Evolutionary conservation across 2,113 vertebrate species (phyloP).

Genomic region (Epinephelus moara): DNA sequence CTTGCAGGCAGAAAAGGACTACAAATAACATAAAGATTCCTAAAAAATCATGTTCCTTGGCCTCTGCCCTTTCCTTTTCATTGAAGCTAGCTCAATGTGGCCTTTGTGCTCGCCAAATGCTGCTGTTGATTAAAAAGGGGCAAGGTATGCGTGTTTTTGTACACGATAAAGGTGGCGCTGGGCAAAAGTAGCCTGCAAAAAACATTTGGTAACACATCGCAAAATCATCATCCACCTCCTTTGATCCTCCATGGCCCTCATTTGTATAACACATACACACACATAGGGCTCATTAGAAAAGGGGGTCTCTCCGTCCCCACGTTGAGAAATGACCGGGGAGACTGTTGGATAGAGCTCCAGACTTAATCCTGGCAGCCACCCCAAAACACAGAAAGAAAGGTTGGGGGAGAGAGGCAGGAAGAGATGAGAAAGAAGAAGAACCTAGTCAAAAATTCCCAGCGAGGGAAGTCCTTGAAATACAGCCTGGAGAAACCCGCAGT

Average conservation of each 20-base stretch:
- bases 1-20: constrained; percentile 37
- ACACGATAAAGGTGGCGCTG: background rate
- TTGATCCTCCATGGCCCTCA: constrained; percentile 8
- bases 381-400: constrained; percentile 51
- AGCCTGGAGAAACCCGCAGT: constrained; percentile 72
- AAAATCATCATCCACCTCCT: constrained; percentile 21
- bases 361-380: constrained; percentile 50
- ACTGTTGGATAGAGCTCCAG: constrained; percentile 45
- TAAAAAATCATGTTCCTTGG: constrained; percentile 40
- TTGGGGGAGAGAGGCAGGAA: constrained; percentile 39
- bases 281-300: constrained; percentile 25
- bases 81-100: constrained; percentile 14
- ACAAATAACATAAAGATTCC: constrained; percentile 19
- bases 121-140: constrained; percentile 27
- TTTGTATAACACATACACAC: constrained; percentile 34
- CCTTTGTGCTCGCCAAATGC: constrained; percentile 38
- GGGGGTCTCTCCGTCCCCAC: constrained; percentile 27
- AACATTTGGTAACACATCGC: constrained; percentile 29
- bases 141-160: constrained; percentile 8
- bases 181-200: constrained; percentile 11
- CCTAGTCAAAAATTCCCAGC: constrained; percentile 64
- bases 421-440: constrained; percentile 45
- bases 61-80: constrained; percentile 38
- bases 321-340: constrained; percentile 32
- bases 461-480: constrained; percentile 72